phyloP scores from a whole-genome alignment of 2,888 invertebrate species.

The Coronaproctus castanopsis region DNA sequence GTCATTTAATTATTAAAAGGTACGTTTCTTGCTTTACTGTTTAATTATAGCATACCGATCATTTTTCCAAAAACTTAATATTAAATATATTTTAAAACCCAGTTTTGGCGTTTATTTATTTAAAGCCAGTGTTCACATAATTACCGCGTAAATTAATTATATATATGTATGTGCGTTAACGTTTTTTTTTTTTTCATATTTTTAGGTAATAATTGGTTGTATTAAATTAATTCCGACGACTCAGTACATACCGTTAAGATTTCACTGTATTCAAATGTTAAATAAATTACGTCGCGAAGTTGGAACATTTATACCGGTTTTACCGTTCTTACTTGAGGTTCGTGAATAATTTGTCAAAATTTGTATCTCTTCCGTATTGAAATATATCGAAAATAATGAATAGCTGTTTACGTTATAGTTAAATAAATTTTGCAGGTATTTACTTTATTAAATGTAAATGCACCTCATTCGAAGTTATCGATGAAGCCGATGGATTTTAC shows the following conservation, averaged over 20 bases:
- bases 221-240: conserved; percentile 76
- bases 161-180: no score
- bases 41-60: no score
- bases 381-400: no score
- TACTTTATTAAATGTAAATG: conserved; percentile 60
- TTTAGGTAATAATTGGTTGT: conserved; percentile 55
- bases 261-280: conserved; percentile 69
- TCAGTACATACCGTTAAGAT: conserved; percentile 78
- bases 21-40: no score
- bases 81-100: no score
- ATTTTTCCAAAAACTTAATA: no score
- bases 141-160: no score
- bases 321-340: conserved; percentile 67
- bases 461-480: conserved; percentile 60
- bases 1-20: no score
- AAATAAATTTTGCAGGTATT: conserved; percentile 24
- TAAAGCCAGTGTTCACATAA: no score
- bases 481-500: conserved; percentile 76
- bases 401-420: no score
- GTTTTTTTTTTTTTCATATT: no score
- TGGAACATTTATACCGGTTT: conserved; percentile 59
- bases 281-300: conserved; percentile 57
- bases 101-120: no score
- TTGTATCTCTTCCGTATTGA: neutral
- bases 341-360: conserved; percentile 16